These are phyloP conservation scores for Heliocidaris erythrogramma DNA, from an alignment of 35 echinoderm and acorn worm genomes.

Conservation along the genomic window DNA sequence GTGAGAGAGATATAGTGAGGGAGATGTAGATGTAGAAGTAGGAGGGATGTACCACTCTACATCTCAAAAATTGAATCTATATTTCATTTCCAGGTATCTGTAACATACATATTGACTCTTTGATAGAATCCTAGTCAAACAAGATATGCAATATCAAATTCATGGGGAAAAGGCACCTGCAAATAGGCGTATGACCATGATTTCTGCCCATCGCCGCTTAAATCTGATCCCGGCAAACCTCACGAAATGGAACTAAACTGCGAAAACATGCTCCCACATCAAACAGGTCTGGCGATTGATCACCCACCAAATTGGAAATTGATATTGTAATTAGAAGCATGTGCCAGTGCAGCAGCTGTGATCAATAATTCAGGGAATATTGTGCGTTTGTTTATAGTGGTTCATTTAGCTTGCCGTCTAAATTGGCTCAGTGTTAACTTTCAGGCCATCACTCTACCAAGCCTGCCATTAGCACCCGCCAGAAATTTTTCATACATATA, in stretches of 20 bases:
- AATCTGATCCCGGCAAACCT: background rate
- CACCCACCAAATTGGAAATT: constrained; percentile 14
- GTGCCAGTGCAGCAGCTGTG: background rate
- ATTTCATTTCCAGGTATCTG: background rate
- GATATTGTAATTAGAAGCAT: constrained; percentile 41
- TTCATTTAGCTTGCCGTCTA: constrained; percentile 22
- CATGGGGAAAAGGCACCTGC: background rate
- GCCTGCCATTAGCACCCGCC: background rate
- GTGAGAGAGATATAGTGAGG: background rate
- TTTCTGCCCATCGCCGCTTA: background rate
- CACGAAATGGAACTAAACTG: background rate
- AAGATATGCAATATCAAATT: background rate
- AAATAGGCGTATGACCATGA: background rate
- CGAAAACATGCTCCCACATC: background rate
- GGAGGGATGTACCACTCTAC: background rate
- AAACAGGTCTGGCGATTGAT: constrained; percentile 7
- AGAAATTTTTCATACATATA: background rate
- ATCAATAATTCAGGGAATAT: constrained; percentile 23
- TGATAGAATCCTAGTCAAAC: background rate
- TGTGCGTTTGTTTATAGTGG: constrained; percentile 19
- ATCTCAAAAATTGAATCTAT: background rate
- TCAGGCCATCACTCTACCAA: background rate
- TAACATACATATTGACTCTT: too few relatives aligned
- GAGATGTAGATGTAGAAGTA: background rate
- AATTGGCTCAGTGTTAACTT: constrained; percentile 31